These are phyloP conservation scores for Neoarius graeffei DNA, from an alignment of 2,113 vertebrate species.

Conservation along the genomic window DNA sequence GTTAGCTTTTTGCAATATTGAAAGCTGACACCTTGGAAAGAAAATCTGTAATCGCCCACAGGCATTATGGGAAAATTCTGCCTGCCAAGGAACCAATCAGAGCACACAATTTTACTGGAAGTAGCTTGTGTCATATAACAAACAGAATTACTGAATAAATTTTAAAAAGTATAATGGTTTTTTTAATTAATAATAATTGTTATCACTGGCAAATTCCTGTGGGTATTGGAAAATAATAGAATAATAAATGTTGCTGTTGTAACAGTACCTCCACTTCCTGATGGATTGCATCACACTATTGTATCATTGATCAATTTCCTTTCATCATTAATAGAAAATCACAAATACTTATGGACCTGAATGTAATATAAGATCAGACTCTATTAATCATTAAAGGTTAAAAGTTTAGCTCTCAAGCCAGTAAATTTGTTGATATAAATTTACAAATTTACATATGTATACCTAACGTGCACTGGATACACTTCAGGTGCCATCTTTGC, in stretches of 20 bases:
- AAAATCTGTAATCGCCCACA: too few species aligned
- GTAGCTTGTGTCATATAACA: too few species aligned
- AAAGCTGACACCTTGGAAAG: too few species aligned
- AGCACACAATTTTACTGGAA: too few species aligned
- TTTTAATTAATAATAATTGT: not conserved
- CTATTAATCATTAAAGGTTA: not conserved
- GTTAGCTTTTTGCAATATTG: too few species aligned
- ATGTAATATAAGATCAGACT: not conserved
- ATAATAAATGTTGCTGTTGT: too few species aligned
- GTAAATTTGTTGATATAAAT: not conserved
- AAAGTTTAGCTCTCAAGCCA: not conserved
- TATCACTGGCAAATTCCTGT: not conserved
- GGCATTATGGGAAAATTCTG: too few species aligned
- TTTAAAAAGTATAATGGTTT: too few species aligned
- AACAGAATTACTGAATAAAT: too few species aligned
- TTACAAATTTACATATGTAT: not conserved
- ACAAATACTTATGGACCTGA: not conserved
- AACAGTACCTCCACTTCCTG: not conserved
- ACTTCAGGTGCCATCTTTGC: not conserved
- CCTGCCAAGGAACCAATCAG: too few species aligned
- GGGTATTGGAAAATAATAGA: not conserved
- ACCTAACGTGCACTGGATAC: not conserved
- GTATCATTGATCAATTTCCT: not conserved
- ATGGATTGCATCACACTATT: not conserved
- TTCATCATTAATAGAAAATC: not conserved